A percentile compares a stretch with the other conserved stretches of the same genome.
phyloP scores from a whole-genome alignment of 2,888 invertebrate genomes.

The Apamea anceps region DNA sequence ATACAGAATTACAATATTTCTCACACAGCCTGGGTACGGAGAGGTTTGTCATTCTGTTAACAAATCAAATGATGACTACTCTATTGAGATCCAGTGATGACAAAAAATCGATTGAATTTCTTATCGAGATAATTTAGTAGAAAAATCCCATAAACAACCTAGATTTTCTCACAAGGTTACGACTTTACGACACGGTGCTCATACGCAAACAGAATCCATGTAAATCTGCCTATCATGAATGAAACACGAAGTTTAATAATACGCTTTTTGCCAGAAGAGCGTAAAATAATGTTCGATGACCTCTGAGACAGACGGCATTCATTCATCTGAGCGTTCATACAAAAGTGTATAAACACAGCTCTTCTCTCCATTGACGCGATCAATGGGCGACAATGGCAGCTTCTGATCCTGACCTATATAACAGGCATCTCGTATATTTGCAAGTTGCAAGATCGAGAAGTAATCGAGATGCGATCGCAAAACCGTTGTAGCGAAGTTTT shows the following conservation, averaged over 20 bases:
- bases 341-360: conserved; percentile 13
- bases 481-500: conserved; percentile 45
- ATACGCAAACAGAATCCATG: conserved; percentile 39
- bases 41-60: not conserved
- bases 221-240: conserved; percentile 51
- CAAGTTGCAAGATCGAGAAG: conserved; percentile 20
- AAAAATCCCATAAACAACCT: not conserved
- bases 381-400: conserved; percentile 25
- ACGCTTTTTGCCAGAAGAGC: conserved; percentile 47
- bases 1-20: too few species aligned
- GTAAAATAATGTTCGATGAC: conserved; percentile 43
- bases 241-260: conserved; percentile 47
- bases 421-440: conserved; percentile 28
- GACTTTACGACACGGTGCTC: conserved; percentile 27
- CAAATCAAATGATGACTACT: too few species aligned
- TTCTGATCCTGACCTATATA: conserved; percentile 53
- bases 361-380: conserved; percentile 34
- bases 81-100: too few species aligned
- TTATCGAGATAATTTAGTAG: not conserved
- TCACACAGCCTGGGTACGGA: not conserved
- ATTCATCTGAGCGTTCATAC: conserved; percentile 46
- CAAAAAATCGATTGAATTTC: not conserved
- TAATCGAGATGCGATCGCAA: conserved; percentile 31
- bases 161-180: conserved; percentile 3
- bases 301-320: conserved; percentile 47